Conservation (phyloP, 2,888 invertebrate species). For the Lordiphosa andalusiaca region DNA sequence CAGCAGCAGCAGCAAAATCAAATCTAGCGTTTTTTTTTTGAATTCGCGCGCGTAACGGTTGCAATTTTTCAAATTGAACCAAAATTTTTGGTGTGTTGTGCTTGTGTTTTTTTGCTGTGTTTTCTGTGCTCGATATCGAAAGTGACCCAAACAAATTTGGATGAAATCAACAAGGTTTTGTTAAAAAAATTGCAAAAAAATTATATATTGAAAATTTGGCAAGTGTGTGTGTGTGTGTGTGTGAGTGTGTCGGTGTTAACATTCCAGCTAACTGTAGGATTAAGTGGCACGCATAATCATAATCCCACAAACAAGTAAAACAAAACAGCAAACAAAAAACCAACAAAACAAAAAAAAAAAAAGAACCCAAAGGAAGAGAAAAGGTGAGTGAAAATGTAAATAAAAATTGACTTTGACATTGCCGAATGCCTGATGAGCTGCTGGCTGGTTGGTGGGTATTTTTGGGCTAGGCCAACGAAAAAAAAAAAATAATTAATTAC, state of each 20-base stretch:
- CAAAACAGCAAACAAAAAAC: constrained; percentile 1
- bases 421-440: constrained; percentile 6
- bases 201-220: constrained; percentile 9
- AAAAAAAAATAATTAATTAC: constrained; percentile 34
- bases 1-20: constrained; percentile 7
- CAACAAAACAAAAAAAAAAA: not conserved
- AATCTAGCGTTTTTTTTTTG: constrained; percentile 1
- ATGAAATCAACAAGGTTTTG: too few relatives aligned
- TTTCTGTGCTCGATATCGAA: not conserved
- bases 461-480: constrained; percentile 4
- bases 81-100: not conserved
- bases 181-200: constrained; percentile 9
- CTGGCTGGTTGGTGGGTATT: not conserved
- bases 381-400: constrained; percentile 14
- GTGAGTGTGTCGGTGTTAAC: not conserved
- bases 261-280: constrained; percentile 13
- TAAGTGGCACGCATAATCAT: constrained; percentile 10
- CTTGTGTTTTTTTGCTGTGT: constrained; percentile 1
- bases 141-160: too few relatives aligned
- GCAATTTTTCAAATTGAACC: not conserved
- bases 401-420: constrained; percentile 10
- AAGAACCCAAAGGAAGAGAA: not conserved
- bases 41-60: constrained; percentile 8
- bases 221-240: too few relatives aligned
- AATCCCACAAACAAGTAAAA: constrained; percentile 9